A percentile compares a stretch with the other conserved stretches of the same genome.
Conservation (phyloP, 1,140 invertebrate genomes). For the Mamestra configurata region DNA sequence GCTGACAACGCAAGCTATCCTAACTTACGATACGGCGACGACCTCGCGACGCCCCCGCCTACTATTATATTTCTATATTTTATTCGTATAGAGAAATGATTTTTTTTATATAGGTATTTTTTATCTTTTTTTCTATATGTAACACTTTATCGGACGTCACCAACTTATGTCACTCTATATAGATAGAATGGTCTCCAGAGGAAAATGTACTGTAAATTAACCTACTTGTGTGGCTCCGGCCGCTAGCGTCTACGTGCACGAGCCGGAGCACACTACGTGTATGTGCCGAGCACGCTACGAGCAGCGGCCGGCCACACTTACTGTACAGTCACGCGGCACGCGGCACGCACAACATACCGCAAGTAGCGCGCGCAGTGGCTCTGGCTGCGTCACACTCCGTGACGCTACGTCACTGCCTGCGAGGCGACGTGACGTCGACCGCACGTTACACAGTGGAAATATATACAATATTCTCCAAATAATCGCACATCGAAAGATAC, state of each 20-base stretch:
- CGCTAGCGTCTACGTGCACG: too few species aligned
- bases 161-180: constrained; percentile 78
- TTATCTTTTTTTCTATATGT: constrained; percentile 76
- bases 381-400: neutral
- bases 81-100: constrained; percentile 80
- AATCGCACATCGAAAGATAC: constrained; percentile 22
- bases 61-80: constrained; percentile 75
- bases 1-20: constrained; percentile 57
- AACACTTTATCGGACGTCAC: constrained; percentile 82
- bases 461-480: constrained; percentile 21
- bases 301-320: too few species aligned
- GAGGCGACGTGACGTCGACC: neutral
- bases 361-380: neutral
- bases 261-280: too few species aligned
- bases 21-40: constrained; percentile 66
- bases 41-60: constrained; percentile 72
- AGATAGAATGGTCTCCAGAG: constrained; percentile 66
- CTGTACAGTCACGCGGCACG: constrained; percentile 11
- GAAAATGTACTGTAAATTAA: constrained; percentile 79
- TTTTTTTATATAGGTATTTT: constrained; percentile 80
- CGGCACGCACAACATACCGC: neutral
- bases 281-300: too few species aligned
- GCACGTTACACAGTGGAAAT: constrained; percentile 5
- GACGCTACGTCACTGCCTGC: neutral
- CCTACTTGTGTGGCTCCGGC: too few species aligned